phyloP scores from a whole-genome alignment of 2,888 invertebrate genomes.

The Molorchus minor region DNA sequence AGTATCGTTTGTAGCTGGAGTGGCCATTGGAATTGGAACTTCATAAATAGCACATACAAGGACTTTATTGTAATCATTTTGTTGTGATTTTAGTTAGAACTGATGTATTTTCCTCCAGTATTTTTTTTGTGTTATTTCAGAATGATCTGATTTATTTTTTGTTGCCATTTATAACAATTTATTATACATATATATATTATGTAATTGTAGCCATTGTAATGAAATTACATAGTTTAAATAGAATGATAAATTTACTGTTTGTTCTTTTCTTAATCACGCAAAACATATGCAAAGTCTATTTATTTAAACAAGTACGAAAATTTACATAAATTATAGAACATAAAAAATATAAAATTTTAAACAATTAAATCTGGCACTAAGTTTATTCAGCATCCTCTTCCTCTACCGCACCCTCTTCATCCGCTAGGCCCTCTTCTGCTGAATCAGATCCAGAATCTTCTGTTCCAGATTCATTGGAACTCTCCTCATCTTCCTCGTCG shows the following conservation, averaged over 20 bases:
- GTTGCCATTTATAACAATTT: neutral
- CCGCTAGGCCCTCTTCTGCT: constrained; percentile 20
- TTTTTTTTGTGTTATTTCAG: neutral
- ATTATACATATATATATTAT: neutral
- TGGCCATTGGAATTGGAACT: constrained; percentile 73
- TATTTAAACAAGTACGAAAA: constrained; percentile 20
- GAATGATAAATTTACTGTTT: neutral
- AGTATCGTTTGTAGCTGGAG: constrained; percentile 81
- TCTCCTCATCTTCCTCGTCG: constrained; percentile 33
- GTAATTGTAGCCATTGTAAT: neutral
- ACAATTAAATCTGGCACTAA: constrained; percentile 2
- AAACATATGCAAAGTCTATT: constrained; percentile 11
- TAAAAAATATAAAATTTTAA: constrained; percentile 1
- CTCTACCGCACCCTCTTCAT: constrained; percentile 24
- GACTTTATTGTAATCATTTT: neutral
- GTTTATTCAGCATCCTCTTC: constrained; percentile 13
- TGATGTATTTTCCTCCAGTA: neutral
- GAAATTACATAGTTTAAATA: constrained; percentile 7
- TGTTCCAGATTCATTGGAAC: constrained; percentile 28
- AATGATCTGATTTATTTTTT: neutral
- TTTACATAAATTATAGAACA: constrained; percentile 6
- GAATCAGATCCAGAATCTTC: constrained; percentile 29
- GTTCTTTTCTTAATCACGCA: neutral
- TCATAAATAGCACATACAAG: constrained; percentile 46
- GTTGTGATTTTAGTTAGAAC: constrained; percentile 8